phyloP scores from a whole-genome alignment of 2,113 vertebrate species.

The Epinephelus cyanopodus region DNA sequence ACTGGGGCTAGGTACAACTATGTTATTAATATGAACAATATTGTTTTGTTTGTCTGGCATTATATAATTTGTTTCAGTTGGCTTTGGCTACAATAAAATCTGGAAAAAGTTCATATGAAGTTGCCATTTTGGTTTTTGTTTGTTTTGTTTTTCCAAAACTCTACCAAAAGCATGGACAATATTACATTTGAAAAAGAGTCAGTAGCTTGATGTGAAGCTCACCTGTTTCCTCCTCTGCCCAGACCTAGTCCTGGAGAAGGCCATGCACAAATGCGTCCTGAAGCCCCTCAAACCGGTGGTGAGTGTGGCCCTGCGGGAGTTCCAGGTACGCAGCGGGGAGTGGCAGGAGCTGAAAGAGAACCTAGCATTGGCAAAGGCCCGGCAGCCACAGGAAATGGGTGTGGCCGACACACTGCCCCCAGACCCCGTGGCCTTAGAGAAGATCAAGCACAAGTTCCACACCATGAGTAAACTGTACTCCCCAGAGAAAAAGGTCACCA shows the following conservation, averaged over 20 bases:
- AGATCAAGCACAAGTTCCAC: conserved; percentile 93
- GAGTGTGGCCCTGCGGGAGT: conserved; percentile 86
- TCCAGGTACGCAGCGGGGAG: conserved; percentile 86
- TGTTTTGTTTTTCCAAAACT: not conserved
- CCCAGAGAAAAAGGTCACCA: conserved; percentile 93
- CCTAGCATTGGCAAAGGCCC: conserved; percentile 89
- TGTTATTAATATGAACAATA: not conserved
- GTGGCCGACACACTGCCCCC: conserved; percentile 89
- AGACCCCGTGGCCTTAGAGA: conserved; percentile 91
- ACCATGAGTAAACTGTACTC: conserved; percentile 96
- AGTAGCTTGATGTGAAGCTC: not conserved
- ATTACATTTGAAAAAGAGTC: not conserved
- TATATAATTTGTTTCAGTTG: not conserved
- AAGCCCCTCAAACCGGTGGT: conserved; percentile 91
- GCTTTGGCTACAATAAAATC: not conserved
- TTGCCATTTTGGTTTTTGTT: not conserved
- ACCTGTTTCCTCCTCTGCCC: conserved; percentile 37
- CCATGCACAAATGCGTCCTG: conserved; percentile 96
- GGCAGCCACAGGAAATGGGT: conserved; percentile 92
- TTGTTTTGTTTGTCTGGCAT: not conserved
- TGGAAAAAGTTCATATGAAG: not conserved
- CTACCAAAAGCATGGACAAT: not conserved
- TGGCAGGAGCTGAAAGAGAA: conserved; percentile 94
- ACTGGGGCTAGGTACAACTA: not conserved
- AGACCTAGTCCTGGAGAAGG: conserved; percentile 95